phyloP scores from a whole-genome alignment of 2,797 vertebrate genomes.

The Xiphorhynchus erythropygius region DNA sequence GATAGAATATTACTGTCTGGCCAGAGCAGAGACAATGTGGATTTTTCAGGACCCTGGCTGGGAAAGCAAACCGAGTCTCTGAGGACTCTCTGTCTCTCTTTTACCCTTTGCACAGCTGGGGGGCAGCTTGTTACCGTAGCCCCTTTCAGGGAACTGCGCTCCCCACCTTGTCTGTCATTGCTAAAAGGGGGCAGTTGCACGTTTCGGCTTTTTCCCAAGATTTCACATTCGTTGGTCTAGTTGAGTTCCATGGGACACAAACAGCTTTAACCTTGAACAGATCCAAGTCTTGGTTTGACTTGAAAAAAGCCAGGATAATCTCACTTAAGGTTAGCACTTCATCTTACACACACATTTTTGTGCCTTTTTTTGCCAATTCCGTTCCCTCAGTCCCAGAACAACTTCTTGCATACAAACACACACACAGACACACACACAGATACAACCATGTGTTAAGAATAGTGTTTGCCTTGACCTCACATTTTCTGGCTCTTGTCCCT shows the following conservation, averaged over 20 bases:
- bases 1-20: background rate
- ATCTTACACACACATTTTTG: conserved; percentile 18
- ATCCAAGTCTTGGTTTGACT: background rate
- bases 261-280: background rate
- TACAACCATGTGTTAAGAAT: background rate
- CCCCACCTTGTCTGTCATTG: background rate
- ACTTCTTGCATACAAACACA: background rate
- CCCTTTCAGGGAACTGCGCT: background rate
- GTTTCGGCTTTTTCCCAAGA: background rate
- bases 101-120: background rate
- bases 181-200: background rate
- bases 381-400: background rate
- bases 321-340: conserved; percentile 21
- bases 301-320: conserved; percentile 27
- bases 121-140: background rate
- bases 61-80: background rate
- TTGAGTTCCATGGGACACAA: background rate
- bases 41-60: background rate
- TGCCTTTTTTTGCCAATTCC: conserved; percentile 64
- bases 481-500: conserved; percentile 44
- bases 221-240: background rate
- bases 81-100: background rate
- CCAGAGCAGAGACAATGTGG: background rate
- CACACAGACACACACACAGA: background rate
- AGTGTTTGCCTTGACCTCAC: conserved; percentile 58